Evolutionary conservation across 2,113 vertebrate species (phyloP), one percentile per base, ranked within the genome.

Genomic region (Pleuronectes platessa): DNA sequence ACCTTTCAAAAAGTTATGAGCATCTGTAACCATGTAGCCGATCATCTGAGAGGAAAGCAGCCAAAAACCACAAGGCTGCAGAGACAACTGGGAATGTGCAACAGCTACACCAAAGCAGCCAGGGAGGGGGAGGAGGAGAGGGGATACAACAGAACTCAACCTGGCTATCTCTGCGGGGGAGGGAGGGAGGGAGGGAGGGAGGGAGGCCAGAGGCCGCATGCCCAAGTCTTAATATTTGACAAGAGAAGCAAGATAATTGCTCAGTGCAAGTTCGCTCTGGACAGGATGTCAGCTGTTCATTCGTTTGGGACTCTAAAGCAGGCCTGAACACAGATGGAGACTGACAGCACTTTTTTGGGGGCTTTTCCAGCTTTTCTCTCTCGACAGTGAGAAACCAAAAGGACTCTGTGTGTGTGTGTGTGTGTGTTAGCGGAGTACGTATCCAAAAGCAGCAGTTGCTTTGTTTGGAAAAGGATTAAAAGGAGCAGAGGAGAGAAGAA

Each of bases 401-500:
- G 55, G 23, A 61, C 56, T 71, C 79, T 61, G 3, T 15, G 45
- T 5, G 45, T 47, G 45, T 17, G 15, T 47, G 17, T 18, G 12
- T 4, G 31, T 35, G 27, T 27, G 64, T 62, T 24, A 24, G 24
- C 24, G 66, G 53, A 71, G 54, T 35, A 59, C 0, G 61, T 63
- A 64, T 85, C 88, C 82, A 88, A 89, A 85, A 86, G 75, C 82
- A 87, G 91, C 82, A 84, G 71, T 84, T 84, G 80, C 82, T 92
- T 80, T 92, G 90, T 92, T 92, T 93, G 87, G 90, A 89, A 65
- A 68, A 61, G 62, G 90, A 89, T 90, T 82, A 78, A 79, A 84
- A 75, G 68, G 31, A 31, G 31, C 31, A 31, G 31, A 90, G 68
- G 71, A 45, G 67, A 63, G 77, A 67, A 76, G 84, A 86, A 87